Percentiles rank a stretch among this genome's conserved stretches.
Conservation (phyloP, 2,888 invertebrate species). For the Idaea straminata region DNA sequence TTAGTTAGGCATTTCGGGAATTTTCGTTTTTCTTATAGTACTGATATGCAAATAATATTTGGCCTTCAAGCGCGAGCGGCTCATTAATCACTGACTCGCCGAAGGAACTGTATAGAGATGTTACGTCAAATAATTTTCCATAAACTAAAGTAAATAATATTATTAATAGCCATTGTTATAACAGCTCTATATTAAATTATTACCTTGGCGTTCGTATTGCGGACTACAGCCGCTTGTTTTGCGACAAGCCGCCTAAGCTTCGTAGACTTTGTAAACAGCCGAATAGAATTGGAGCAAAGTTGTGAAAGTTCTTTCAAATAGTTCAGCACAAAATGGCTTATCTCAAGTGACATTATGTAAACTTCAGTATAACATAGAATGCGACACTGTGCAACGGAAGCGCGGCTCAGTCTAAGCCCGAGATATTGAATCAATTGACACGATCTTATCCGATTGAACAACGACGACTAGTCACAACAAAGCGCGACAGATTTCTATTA, state of each 20-base stretch:
- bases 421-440: background rate
- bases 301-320: background rate
- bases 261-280: background rate
- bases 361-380: background rate
- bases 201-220: too few relatives aligned
- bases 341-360: background rate
- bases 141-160: too few relatives aligned
- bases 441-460: background rate
- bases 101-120: too few relatives aligned
- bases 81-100: too few relatives aligned
- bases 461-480: background rate
- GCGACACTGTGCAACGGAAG: background rate
- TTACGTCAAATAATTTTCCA: too few relatives aligned
- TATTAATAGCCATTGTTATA: too few relatives aligned
- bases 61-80: too few relatives aligned
- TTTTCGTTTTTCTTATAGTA: too few relatives aligned
- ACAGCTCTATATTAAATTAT: too few relatives aligned
- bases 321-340: background rate
- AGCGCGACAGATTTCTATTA: background rate
- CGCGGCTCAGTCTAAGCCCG: background rate
- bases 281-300: background rate
- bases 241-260: background rate
- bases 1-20: too few relatives aligned
- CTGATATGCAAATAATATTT: too few relatives aligned
- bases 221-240: background rate